Percentiles rank a stretch among this genome's conserved stretches.
Evolutionary conservation across 2,888 invertebrate species (phyloP).

Genomic region (Meliscaeva auricollis): DNA sequence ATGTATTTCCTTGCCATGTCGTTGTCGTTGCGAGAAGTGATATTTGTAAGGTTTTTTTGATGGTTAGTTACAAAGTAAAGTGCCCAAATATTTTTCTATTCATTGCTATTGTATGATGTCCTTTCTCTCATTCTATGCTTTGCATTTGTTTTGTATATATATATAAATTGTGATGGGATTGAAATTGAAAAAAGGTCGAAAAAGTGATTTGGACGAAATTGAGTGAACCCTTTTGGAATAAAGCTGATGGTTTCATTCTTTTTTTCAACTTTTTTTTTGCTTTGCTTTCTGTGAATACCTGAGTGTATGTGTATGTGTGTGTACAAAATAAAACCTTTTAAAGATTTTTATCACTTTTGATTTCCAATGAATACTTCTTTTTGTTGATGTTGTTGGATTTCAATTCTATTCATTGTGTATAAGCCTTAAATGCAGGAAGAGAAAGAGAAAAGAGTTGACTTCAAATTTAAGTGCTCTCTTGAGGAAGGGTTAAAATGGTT

Average conservation of each 20-base stretch:
- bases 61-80: constrained; percentile 75
- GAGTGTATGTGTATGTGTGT: not conserved
- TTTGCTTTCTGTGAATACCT: not conserved
- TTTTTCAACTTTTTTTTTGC: not conserved
- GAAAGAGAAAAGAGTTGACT: constrained; percentile 20
- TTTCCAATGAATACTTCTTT: constrained; percentile 29
- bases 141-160: constrained; percentile 21
- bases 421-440: not conserved
- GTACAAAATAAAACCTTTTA: constrained; percentile 33
- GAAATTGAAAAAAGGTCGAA: constrained; percentile 65
- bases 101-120: constrained; percentile 57
- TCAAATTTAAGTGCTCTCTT: constrained; percentile 34
- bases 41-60: constrained; percentile 70
- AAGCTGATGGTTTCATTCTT: constrained; percentile 47
- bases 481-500: constrained; percentile 10
- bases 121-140: constrained; percentile 21
- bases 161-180: constrained; percentile 43
- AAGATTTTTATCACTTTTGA: constrained; percentile 53
- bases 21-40: constrained; percentile 35
- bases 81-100: constrained; percentile 72
- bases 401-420: not conserved
- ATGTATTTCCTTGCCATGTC: not conserved
- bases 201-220: constrained; percentile 69
- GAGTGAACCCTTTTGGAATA: constrained; percentile 66
- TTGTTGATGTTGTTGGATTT: not conserved